phyloP scores from a whole-genome alignment of 2,888 invertebrate genomes.

The Sipha maydis region DNA sequence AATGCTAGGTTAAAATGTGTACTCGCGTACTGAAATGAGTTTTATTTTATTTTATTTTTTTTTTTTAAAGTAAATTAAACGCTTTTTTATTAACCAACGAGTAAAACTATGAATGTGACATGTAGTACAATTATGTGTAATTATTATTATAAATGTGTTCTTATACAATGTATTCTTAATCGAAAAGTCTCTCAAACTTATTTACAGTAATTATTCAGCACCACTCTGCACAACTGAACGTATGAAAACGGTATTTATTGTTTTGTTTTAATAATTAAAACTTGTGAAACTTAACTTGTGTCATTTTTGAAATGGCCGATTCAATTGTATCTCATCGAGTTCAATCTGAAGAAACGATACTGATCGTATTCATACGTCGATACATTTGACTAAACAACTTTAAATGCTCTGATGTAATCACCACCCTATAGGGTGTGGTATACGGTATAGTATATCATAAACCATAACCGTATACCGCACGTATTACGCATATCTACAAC shows the following conservation, averaged over 20 bases:
- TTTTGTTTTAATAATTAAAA: neutral
- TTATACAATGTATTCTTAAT: neutral
- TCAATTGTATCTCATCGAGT: neutral
- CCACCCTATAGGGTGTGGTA: no score
- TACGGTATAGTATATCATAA: no score
- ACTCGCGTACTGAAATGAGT: neutral
- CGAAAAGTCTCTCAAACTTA: neutral
- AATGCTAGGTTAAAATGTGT: neutral
- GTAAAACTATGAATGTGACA: neutral
- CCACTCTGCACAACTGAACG: neutral
- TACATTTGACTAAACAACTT: neutral
- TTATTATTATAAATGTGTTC: neutral
- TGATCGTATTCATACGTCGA: neutral
- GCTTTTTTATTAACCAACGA: neutral
- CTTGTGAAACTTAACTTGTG: no score
- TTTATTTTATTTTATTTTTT: no score
- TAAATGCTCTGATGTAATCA: neutral
- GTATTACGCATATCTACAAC: no score
- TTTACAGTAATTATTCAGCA: neutral
- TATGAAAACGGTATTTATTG: neutral
- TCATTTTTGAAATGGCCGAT: no score
- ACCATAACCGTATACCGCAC: no score
- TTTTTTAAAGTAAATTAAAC: neutral
- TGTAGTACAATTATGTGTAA: neutral
- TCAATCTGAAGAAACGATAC: neutral